phyloP scores from a whole-genome alignment of 2,888 invertebrate genomes.

The Keiferia lycopersicella region DNA sequence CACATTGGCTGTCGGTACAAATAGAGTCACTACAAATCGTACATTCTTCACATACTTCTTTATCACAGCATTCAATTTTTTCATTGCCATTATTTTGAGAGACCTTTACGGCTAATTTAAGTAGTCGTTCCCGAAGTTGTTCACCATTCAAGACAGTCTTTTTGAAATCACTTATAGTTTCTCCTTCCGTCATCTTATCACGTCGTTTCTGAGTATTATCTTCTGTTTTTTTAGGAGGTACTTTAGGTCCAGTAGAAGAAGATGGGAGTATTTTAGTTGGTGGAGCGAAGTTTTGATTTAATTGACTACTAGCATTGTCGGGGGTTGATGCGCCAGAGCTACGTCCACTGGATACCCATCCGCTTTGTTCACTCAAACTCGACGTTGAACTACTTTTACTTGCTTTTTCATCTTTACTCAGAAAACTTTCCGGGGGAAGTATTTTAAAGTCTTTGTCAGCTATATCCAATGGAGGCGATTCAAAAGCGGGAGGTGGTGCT shows the following conservation, averaged over 20 bases:
- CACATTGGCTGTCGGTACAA: slow-evolving; percentile 77
- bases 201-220: slow-evolving; percentile 43
- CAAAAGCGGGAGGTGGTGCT: slow-evolving; percentile 83
- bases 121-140: slow-evolving; percentile 83
- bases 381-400: slow-evolving; percentile 82
- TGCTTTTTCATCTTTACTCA: slow-evolving; percentile 67
- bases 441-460: slow-evolving; percentile 77
- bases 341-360: slow-evolving; percentile 91
- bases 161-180: slow-evolving; percentile 71
- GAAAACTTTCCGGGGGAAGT: slow-evolving; percentile 73
- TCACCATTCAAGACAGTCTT: slow-evolving; percentile 82
- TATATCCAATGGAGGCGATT: slow-evolving; percentile 78
- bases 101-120: slow-evolving; percentile 82
- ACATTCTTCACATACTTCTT: slow-evolving; percentile 76
- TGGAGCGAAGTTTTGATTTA: slow-evolving; percentile 69
- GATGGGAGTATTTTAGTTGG: slow-evolving; percentile 38
- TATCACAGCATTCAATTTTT: slow-evolving; percentile 79
- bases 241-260: slow-evolving; percentile 52
- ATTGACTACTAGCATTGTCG: slow-evolving; percentile 78
- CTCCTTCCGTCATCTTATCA: slow-evolving; percentile 49
- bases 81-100: slow-evolving; percentile 69
- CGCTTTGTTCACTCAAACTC: slow-evolving; percentile 90
- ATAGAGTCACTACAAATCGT: slow-evolving; percentile 77
- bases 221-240: slow-evolving; percentile 53
- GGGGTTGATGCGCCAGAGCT: slow-evolving; percentile 85